A percentile compares a stretch with the other conserved stretches of the same genome.
These are phyloP conservation scores for Mus caroli DNA, from an alignment of 2,797 vertebrate genomes.

Conservation along the genomic window DNA sequence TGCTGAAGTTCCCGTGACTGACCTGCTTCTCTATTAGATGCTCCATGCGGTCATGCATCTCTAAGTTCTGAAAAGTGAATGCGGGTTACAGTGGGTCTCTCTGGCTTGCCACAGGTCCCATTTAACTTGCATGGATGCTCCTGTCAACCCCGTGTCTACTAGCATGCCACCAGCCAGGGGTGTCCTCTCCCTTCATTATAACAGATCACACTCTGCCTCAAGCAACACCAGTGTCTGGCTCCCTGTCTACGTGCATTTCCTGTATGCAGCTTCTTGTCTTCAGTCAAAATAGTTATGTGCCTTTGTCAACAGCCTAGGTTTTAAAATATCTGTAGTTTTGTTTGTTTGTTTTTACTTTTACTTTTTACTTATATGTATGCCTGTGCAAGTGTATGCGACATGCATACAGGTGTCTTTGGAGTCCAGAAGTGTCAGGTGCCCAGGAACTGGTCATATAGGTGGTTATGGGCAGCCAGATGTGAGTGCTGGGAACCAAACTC, in stretches of 20 bases:
- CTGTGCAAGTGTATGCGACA: not conserved
- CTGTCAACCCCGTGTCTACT: not conserved
- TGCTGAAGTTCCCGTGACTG: slow-evolving; percentile 71
- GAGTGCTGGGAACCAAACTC: not conserved
- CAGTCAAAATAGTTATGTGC: not conserved
- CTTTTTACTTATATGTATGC: not conserved
- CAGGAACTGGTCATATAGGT: not conserved
- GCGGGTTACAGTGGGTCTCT: not conserved
- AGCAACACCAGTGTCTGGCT: not conserved
- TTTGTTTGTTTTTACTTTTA: not conserved
- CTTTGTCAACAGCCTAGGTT: not conserved
- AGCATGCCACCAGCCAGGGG: fast-evolving
- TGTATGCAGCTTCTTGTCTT: not conserved
- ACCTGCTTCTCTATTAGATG: slow-evolving; percentile 91
- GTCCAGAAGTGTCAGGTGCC: not conserved
- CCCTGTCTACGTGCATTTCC: not conserved
- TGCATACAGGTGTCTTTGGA: not conserved
- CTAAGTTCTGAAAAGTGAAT: slow-evolving; percentile 91
- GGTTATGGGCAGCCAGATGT: not conserved
- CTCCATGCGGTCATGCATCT: slow-evolving; percentile 97
- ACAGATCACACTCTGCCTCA: not conserved
- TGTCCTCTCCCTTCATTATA: not conserved
- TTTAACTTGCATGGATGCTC: not conserved
- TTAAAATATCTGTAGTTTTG: not conserved
- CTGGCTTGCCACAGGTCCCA: not conserved